Percentiles rank a stretch among this genome's conserved stretches.
These are phyloP conservation scores for Limnephilus marmoratus DNA, from an alignment of 2,888 invertebrate species.

Conservation along the genomic window DNA sequence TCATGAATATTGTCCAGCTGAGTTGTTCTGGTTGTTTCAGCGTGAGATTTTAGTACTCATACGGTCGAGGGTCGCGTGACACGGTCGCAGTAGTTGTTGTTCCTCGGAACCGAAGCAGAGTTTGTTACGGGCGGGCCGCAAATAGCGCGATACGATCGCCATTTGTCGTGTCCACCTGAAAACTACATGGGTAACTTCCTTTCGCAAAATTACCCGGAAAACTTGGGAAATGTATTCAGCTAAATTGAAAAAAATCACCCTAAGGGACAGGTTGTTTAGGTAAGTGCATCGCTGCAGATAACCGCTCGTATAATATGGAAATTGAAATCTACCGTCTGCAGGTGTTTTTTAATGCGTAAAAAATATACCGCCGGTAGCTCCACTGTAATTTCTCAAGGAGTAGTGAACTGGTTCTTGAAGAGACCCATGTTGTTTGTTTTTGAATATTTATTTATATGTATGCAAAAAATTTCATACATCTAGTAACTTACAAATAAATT, in stretches of 20 bases:
- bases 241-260: constrained; percentile 4
- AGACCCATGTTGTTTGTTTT: too few species aligned
- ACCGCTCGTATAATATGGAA: neutral
- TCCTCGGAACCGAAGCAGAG: neutral
- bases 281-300: neutral
- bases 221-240: neutral
- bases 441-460: too few species aligned
- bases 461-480: too few species aligned
- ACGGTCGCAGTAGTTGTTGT: too few species aligned
- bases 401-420: neutral
- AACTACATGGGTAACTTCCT: constrained; percentile 7
- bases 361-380: too few species aligned
- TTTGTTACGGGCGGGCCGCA: neutral
- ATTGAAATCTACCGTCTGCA: neutral
- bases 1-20: too few species aligned
- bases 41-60: too few species aligned
- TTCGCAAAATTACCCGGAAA: neutral
- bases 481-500: too few species aligned
- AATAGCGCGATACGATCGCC: neutral
- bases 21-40: too few species aligned
- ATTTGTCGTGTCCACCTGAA: constrained; percentile 9
- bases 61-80: too few species aligned
- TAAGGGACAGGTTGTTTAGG: neutral
- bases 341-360: neutral
- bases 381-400: neutral